These are phyloP conservation scores for Drosophila merina DNA, from an alignment of 2,888 invertebrate genomes.

Conservation along the genomic window DNA sequence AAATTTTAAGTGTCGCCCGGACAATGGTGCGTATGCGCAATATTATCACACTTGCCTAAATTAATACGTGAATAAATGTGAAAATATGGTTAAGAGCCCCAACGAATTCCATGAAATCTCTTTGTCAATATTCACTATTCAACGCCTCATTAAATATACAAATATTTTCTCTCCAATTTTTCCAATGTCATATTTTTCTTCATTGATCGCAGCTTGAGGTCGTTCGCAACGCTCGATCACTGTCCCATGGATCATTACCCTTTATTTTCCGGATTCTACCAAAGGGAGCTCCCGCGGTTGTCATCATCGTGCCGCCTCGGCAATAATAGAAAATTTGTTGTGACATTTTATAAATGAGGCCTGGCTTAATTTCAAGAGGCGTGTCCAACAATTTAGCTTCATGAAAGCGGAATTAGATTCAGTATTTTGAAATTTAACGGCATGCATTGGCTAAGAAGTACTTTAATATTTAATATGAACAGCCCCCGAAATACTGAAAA, in stretches of 20 bases:
- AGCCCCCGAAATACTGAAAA: neutral
- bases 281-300: slow-evolving; percentile 4
- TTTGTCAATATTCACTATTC: neutral
- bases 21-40: slow-evolving; percentile 51
- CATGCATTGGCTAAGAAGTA: neutral
- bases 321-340: slow-evolving; percentile 26
- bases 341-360: slow-evolving; percentile 45
- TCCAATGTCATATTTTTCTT: no score
- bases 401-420: slow-evolving; percentile 24
- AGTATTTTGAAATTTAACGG: neutral
- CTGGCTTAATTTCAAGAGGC: slow-evolving; percentile 22
- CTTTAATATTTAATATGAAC: neutral
- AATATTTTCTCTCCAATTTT: slow-evolving; percentile 5
- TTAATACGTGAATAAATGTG: neutral
- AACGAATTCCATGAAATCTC: neutral
- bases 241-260: slow-evolving; percentile 14
- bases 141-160: slow-evolving; percentile 23
- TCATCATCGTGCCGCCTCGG: neutral
- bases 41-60: slow-evolving; percentile 24
- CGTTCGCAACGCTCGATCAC: slow-evolving; percentile 18
- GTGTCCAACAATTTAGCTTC: slow-evolving; percentile 25
- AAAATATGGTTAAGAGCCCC: neutral
- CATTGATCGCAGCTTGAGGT: slow-evolving; percentile 26
- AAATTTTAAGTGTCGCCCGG: slow-evolving; percentile 18
- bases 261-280: slow-evolving; percentile 1